Percentiles rank a stretch among this genome's conserved stretches.
Conservation (phyloP, 2,113 vertebrate genomes). For the Synodontis membranacea region DNA sequence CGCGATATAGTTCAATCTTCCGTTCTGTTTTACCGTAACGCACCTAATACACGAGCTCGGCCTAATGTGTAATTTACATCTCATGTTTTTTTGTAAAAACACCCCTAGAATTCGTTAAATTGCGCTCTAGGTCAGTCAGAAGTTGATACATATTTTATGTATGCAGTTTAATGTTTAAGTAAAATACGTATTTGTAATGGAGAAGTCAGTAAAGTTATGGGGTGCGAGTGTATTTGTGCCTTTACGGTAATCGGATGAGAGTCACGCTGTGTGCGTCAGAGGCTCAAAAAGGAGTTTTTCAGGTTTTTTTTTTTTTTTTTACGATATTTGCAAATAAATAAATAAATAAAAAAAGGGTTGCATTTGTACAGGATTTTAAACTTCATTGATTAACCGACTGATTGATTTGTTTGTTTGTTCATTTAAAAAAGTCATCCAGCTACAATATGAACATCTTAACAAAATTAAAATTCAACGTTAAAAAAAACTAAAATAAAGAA, state of each 20-base stretch:
- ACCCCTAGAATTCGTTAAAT: background rate
- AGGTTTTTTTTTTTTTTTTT: background rate
- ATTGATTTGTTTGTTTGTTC: background rate
- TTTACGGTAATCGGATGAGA: slow-evolving; percentile 44
- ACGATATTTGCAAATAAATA: background rate
- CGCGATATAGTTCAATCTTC: background rate
- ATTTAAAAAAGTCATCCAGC: background rate
- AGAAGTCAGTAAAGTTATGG: background rate
- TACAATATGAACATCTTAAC: background rate
- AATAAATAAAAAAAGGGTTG: background rate
- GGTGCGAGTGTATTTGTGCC: background rate
- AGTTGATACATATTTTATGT: accelerated
- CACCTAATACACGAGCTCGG: background rate
- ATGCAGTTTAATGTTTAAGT: background rate
- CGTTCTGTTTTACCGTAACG: slow-evolving; percentile 1
- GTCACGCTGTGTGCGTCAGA: slow-evolving; percentile 37
- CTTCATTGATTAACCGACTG: background rate
- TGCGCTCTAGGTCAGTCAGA: background rate
- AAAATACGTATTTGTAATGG: background rate
- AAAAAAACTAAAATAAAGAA: background rate
- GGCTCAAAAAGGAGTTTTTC: background rate
- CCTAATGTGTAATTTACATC: no score
- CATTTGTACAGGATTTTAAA: background rate
- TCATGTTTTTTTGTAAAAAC: background rate
- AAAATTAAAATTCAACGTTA: background rate